Percentiles rank a stretch among this genome's conserved stretches.
Conservation (phyloP, 2,888 invertebrate genomes). For the Ametastegia equiseti region DNA sequence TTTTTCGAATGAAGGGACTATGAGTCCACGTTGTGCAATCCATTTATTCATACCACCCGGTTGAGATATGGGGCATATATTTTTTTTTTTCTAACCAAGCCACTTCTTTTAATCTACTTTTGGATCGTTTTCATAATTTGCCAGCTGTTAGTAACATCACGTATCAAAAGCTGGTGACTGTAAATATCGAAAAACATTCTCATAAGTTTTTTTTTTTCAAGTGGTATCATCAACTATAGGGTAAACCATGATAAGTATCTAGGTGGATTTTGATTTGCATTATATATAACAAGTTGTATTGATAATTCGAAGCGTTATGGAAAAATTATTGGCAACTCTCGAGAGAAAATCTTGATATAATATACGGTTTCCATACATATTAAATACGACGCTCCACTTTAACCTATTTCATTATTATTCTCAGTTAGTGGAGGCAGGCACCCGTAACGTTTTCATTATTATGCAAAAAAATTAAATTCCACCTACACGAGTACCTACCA, state of each 20-base stretch:
- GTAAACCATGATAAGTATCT: too few relatives aligned
- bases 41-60: background rate
- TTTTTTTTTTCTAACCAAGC: background rate
- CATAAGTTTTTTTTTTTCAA: too few relatives aligned
- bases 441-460: slow-evolving; percentile 7
- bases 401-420: slow-evolving; percentile 1
- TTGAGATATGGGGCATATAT: background rate
- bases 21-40: background rate
- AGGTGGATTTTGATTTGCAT: too few relatives aligned
- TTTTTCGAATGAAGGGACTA: background rate
- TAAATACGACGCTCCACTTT: background rate
- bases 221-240: too few relatives aligned
- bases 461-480: background rate
- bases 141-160: too few relatives aligned
- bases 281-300: background rate
- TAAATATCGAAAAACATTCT: too few relatives aligned
- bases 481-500: background rate
- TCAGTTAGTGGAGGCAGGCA: background rate
- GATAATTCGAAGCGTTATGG: background rate
- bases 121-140: too few relatives aligned
- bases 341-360: background rate
- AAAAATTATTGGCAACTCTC: background rate
- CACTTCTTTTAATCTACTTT: background rate
- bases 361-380: background rate
- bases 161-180: too few relatives aligned